Conservation (phyloP, 2,113 vertebrate genomes). For the Collichthys lucidus region DNA sequence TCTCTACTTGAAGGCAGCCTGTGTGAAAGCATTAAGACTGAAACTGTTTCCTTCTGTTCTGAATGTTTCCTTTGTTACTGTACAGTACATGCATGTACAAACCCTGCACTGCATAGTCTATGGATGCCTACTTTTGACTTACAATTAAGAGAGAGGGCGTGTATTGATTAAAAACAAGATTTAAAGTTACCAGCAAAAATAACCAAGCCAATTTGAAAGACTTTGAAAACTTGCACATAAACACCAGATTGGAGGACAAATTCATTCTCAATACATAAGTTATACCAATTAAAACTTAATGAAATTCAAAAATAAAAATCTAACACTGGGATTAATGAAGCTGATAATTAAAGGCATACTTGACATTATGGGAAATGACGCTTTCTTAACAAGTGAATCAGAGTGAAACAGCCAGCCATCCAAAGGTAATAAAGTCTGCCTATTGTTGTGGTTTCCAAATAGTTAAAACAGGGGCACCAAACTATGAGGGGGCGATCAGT, state of each 20-base stretch:
- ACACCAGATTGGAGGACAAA: background rate
- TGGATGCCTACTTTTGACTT: background rate
- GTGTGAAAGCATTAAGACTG: background rate
- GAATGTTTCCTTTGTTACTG: constrained; percentile 7
- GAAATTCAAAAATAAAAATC: background rate
- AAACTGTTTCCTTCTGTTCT: constrained; percentile 5
- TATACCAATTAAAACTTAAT: too few species aligned
- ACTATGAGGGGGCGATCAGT: too few species aligned
- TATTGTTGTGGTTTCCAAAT: too few species aligned
- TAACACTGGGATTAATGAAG: background rate
- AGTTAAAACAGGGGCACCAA: too few species aligned
- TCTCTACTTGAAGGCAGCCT: background rate
- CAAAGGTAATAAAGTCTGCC: background rate
- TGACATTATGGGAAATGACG: background rate
- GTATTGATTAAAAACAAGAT: background rate
- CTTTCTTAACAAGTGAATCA: background rate
- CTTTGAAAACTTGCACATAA: background rate
- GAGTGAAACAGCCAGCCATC: background rate
- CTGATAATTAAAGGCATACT: background rate
- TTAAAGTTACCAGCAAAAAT: background rate
- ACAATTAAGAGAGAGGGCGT: background rate
- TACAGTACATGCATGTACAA: background rate
- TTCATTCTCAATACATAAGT: background rate
- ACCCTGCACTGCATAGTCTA: background rate
- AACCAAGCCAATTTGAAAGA: background rate